Conservation (phyloP, 1,140 invertebrate genomes). For the Drosophila hydei region DNA sequence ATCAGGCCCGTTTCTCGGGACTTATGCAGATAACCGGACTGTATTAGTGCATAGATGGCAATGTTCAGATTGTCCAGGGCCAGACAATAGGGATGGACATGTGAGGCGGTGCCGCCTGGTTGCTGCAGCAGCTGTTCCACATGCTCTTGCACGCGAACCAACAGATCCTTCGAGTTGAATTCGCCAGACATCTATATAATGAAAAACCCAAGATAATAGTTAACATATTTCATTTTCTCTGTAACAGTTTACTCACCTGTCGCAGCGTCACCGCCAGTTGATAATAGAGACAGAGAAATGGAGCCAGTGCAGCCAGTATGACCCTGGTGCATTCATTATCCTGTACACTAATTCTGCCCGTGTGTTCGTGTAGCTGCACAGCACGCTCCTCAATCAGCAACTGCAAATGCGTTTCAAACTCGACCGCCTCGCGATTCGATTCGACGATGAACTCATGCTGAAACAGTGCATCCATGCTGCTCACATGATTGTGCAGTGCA, state of each 20-base stretch:
- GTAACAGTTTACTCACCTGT: conserved; percentile 42
- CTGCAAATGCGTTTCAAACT: conserved; percentile 66
- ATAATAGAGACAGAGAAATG: conserved; percentile 78
- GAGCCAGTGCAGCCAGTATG: conserved; percentile 69
- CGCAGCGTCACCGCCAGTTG: conserved; percentile 71
- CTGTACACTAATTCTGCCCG: conserved; percentile 59
- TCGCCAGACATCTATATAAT: conserved; percentile 72
- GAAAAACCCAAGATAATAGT: neutral
- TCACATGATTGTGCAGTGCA: conserved; percentile 58
- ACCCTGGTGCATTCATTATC: conserved; percentile 64
- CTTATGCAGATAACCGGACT: conserved; percentile 63
- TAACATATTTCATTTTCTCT: neutral
- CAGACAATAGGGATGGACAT: conserved; percentile 86
- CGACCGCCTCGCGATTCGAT: conserved; percentile 79
- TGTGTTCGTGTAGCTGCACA: conserved; percentile 40
- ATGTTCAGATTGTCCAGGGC: conserved; percentile 85
- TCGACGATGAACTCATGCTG: conserved; percentile 82
- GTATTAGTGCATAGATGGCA: conserved; percentile 72
- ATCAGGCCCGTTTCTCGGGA: conserved; percentile 61
- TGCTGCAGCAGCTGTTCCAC: conserved; percentile 84
- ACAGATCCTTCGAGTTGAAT: conserved; percentile 84
- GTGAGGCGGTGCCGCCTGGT: conserved; percentile 57
- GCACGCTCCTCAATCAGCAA: conserved; percentile 58
- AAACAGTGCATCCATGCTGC: conserved; percentile 68
- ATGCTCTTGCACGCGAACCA: conserved; percentile 84